Conservation (phyloP, 2,113 vertebrate genomes). For the Hipposideros armiger region DNA sequence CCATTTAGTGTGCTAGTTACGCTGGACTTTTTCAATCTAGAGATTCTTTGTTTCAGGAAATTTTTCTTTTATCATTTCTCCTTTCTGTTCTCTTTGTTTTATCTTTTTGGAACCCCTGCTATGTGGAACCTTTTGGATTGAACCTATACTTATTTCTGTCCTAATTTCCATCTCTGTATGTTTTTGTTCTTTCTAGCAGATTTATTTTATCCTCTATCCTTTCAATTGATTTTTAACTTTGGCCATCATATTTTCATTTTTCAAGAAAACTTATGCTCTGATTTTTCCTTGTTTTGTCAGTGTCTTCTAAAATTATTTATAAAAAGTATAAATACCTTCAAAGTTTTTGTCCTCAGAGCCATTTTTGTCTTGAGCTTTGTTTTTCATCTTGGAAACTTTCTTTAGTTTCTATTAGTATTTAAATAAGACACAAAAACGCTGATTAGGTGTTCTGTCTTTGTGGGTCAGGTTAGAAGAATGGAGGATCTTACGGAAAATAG, state of each 20-base stretch:
- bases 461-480: not conserved
- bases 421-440: not conserved
- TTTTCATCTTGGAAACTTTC: not conserved
- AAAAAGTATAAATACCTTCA: constrained; percentile 4
- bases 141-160: not conserved
- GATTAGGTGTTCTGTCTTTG: not conserved
- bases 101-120: not conserved
- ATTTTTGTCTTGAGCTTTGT: not conserved
- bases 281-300: not conserved
- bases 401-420: constrained; percentile 31
- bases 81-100: constrained; percentile 34
- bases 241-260: not conserved
- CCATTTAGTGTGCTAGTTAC: not conserved
- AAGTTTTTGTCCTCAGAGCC: not conserved
- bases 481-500: not conserved
- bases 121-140: not conserved
- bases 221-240: constrained; percentile 13
- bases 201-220: not conserved
- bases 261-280: not conserved
- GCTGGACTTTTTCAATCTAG: not conserved
- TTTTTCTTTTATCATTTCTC: constrained; percentile 20
- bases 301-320: constrained; percentile 24
- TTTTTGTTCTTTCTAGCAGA: not conserved
- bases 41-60: not conserved
- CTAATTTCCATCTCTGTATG: not conserved